phyloP scores from a whole-genome alignment of 1,140 invertebrate genomes.

The Lerema accius region DNA sequence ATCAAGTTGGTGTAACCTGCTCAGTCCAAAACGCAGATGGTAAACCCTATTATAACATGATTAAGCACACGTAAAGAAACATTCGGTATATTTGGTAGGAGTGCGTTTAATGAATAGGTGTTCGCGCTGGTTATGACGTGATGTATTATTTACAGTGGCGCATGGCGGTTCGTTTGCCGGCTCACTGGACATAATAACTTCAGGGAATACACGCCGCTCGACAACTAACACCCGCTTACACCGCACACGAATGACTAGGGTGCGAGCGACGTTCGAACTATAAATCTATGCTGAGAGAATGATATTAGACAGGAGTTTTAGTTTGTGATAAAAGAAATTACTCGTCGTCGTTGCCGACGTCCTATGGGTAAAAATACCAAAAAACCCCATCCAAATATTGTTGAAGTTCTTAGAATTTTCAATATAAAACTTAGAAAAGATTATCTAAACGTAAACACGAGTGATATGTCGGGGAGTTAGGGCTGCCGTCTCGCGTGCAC shows the following conservation, averaged over 20 bases:
- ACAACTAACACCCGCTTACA: slow-evolving; percentile 58
- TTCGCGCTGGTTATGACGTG: slow-evolving; percentile 53
- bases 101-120: slow-evolving; percentile 24
- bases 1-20: too few relatives aligned
- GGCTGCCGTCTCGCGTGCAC: slow-evolving; percentile 63
- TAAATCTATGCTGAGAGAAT: too few relatives aligned
- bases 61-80: too few relatives aligned
- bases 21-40: too few relatives aligned
- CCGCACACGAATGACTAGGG: slow-evolving; percentile 26
- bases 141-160: slow-evolving; percentile 73
- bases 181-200: slow-evolving; percentile 78
- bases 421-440: slow-evolving; percentile 28
- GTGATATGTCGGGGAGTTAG: slow-evolving; percentile 45
- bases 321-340: too few relatives aligned
- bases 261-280: too few relatives aligned
- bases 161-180: slow-evolving; percentile 77
- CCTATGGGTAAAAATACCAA: too few relatives aligned
- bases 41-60: too few relatives aligned
- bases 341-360: too few relatives aligned
- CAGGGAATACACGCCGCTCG: slow-evolving; percentile 67
- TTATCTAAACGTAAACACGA: slow-evolving; percentile 31
- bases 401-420: slow-evolving; percentile 30
- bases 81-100: slow-evolving; percentile 4
- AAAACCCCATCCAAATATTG: background rate
- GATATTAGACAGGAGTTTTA: too few relatives aligned